phyloP scores from a whole-genome alignment of 92 coral and sea anemone genomes.

The Blastomussa wellsi region DNA sequence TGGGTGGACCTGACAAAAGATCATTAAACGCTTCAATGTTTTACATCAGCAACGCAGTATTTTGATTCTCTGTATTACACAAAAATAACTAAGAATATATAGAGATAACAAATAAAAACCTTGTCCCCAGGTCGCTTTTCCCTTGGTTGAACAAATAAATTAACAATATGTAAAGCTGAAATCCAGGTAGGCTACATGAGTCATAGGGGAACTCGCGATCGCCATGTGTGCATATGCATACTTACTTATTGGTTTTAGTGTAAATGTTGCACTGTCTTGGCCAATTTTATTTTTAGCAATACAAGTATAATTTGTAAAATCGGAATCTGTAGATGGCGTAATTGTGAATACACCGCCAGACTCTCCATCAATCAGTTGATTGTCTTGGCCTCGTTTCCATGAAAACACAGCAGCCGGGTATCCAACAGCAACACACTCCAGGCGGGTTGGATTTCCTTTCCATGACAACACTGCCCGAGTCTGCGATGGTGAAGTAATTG shows the following conservation, averaged over 20 bases:
- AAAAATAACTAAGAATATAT: too few species aligned
- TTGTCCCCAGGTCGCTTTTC: too few species aligned
- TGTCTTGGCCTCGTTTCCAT: neutral
- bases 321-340: neutral
- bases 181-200: neutral
- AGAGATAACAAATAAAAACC: too few species aligned
- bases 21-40: neutral
- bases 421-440: slow-evolving; percentile 22
- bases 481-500: neutral
- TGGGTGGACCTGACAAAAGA: slow-evolving; percentile 18
- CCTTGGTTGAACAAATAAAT: too few species aligned
- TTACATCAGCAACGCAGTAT: neutral
- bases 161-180: too few species aligned
- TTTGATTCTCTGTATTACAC: too few species aligned
- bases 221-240: neutral
- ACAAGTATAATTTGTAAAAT: slow-evolving; percentile 30
- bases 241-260: slow-evolving; percentile 28
- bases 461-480: slow-evolving; percentile 16
- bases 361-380: neutral
- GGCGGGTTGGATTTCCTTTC: slow-evolving; percentile 11
- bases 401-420: slow-evolving; percentile 14
- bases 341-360: slow-evolving; percentile 13
- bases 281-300: slow-evolving; percentile 9
- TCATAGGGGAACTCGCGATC: neutral
- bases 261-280: neutral